A percentile compares a stretch with the other conserved stretches of the same genome.
phyloP scores from a whole-genome alignment of 2,888 invertebrate genomes.

The Gymnoscelis rufifasciata region DNA sequence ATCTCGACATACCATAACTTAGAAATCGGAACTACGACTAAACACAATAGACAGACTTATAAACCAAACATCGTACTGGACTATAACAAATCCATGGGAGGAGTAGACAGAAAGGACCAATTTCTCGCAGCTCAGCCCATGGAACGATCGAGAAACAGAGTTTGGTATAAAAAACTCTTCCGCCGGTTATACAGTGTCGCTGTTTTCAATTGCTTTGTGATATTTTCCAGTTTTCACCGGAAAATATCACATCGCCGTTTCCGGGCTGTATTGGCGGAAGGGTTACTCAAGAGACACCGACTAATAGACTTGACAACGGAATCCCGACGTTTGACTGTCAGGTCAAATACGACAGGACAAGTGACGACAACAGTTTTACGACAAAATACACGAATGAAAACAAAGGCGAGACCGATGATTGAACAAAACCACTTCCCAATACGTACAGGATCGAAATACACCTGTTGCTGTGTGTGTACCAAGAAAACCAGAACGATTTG shows the following conservation, averaged over 20 bases:
- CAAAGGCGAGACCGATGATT: neutral
- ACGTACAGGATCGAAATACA: neutral
- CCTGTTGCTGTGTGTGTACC: neutral
- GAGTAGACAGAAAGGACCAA: too few species aligned
- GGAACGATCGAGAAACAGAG: too few species aligned
- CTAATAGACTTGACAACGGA: neutral
- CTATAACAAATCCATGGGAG: too few species aligned
- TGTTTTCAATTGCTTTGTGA: neutral
- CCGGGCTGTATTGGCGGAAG: neutral
- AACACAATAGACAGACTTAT: too few species aligned
- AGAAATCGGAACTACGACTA: neutral
- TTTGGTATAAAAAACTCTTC: too few species aligned
- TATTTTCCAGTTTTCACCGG: neutral
- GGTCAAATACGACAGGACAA: neutral
- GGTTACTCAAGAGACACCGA: neutral
- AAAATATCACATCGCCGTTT: neutral
- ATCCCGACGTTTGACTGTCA: neutral
- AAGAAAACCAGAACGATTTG: neutral
- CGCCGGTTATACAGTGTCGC: neutral
- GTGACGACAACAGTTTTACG: too few species aligned
- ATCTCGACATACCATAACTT: constrained; percentile 6
- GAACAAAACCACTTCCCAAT: neutral
- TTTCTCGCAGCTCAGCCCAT: too few species aligned
- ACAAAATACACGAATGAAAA: too few species aligned
- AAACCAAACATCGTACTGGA: too few species aligned